Evolutionary conservation across 2,797 vertebrate genomes (phyloP).

Genomic region (Rhabdomys pumilio): DNA sequence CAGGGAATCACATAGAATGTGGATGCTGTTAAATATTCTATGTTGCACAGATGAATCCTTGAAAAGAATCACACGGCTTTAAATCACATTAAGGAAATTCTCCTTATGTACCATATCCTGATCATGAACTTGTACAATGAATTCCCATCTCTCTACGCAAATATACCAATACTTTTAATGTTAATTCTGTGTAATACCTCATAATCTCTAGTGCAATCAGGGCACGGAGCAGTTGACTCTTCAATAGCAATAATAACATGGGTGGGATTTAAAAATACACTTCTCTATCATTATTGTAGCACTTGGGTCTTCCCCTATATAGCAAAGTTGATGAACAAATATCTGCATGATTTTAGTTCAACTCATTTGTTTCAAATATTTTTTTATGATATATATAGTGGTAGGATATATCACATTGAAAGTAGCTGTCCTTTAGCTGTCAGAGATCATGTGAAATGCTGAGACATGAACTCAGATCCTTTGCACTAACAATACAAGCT

Average conservation of each 20-base stretch:
- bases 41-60: neutral
- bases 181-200: neutral
- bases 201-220: neutral
- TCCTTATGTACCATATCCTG: neutral
- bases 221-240: neutral
- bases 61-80: neutral
- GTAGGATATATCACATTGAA: neutral
- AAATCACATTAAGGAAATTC: neutral
- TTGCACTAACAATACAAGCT: neutral
- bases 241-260: neutral
- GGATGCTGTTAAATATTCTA: neutral
- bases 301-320: neutral
- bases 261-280: neutral
- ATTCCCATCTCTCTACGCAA: neutral
- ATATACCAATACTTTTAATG: neutral
- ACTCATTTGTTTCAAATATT: neutral
- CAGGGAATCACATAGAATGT: neutral
- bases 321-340: neutral
- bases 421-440: neutral
- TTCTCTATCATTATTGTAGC: neutral
- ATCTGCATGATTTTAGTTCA: neutral
- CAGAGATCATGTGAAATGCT: neutral
- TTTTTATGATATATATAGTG: neutral
- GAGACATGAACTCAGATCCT: neutral
- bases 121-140: neutral